phyloP scores from a whole-genome alignment of 2,113 vertebrate genomes.

The Entomyzon cyanotis region DNA sequence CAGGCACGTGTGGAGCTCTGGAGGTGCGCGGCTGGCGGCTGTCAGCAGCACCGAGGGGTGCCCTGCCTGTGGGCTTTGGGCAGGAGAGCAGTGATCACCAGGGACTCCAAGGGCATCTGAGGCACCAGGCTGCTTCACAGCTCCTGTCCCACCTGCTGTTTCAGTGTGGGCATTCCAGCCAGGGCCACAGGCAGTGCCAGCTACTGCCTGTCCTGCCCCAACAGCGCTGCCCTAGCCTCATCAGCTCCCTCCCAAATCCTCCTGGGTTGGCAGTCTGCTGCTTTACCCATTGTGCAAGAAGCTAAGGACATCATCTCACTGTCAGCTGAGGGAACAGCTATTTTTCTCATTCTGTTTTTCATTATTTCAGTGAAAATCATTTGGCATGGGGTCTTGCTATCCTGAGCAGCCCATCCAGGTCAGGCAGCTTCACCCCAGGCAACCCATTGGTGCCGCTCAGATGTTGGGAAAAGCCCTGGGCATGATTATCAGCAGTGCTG shows the following conservation, averaged over 20 bases:
- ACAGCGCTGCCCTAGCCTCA: accelerated
- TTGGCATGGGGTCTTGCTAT: background rate
- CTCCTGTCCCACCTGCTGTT: background rate
- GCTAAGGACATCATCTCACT: background rate
- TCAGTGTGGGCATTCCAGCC: background rate
- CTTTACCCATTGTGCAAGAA: background rate
- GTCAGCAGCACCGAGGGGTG: background rate
- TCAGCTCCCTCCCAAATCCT: background rate
- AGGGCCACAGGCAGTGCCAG: accelerated
- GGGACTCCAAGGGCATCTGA: accelerated
- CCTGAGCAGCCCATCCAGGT: background rate
- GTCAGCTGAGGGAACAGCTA: background rate
- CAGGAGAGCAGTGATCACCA: accelerated
- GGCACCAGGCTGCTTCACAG: background rate
- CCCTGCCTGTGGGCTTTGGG: background rate
- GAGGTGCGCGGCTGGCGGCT: accelerated
- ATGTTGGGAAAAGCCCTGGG: background rate
- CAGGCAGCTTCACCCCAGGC: background rate
- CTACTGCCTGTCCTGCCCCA: background rate
- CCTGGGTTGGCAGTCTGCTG: background rate
- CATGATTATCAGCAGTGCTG: accelerated
- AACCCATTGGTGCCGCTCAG: background rate
- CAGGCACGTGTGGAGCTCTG: background rate
- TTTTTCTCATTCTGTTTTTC: background rate
- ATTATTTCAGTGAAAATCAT: background rate